Percentiles rank a stretch among this genome's conserved stretches.
Conservation (phyloP, 2,888 invertebrate genomes). For the Smittia aterrima region DNA sequence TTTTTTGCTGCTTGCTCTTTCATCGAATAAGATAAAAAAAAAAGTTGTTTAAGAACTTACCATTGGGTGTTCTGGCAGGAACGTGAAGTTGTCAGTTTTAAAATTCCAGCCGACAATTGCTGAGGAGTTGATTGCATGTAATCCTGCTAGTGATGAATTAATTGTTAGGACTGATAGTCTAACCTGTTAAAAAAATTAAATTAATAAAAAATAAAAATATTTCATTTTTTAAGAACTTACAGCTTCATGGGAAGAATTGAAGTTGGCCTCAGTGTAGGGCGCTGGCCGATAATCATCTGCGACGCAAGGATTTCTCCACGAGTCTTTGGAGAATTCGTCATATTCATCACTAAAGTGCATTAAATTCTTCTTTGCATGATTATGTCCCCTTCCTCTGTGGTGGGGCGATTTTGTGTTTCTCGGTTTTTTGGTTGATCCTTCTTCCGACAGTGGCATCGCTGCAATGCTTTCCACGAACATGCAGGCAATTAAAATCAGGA, state of each 20-base stretch:
- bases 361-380: neutral
- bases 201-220: neutral
- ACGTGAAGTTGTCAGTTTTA: neutral
- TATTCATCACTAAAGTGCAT: no score
- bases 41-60: conserved; percentile 6
- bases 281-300: no score
- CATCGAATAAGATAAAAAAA: neutral
- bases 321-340: no score
- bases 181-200: neutral
- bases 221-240: neutral
- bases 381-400: neutral
- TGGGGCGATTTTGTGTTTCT: neutral
- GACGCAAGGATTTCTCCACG: no score
- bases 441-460: conserved; percentile 19
- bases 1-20: neutral
- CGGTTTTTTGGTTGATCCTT: neutral
- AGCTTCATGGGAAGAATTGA: neutral
- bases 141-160: neutral
- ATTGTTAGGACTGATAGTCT: neutral
- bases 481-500: conserved; percentile 12
- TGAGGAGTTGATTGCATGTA: conserved; percentile 4
- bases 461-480: neutral
- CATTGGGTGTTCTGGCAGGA: neutral
- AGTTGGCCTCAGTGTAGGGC: no score
- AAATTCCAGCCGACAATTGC: neutral